These are phyloP conservation scores for Hylaeus volcanicus DNA, from an alignment of 1,140 invertebrate genomes.

Conservation along the genomic window DNA sequence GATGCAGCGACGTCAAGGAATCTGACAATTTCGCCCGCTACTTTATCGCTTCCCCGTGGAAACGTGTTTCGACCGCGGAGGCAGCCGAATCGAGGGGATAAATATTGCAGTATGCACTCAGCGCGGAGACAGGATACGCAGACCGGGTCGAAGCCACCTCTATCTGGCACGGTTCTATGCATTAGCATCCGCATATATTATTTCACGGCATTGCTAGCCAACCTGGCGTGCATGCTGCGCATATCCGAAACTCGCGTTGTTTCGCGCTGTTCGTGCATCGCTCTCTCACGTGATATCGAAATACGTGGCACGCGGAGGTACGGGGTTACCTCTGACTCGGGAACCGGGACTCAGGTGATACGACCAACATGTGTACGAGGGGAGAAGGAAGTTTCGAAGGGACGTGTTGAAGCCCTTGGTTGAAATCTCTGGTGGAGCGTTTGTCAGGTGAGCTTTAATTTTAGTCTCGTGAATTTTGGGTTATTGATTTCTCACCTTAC, in stretches of 20 bases:
- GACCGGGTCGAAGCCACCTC: constrained; percentile 22
- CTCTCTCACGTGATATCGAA: constrained; percentile 52
- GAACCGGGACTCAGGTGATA: constrained; percentile 15
- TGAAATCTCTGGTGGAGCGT: no score
- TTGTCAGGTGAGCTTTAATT: no score
- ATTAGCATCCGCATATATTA: constrained; percentile 77
- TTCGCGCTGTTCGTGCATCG: constrained; percentile 51
- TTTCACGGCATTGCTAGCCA: constrained; percentile 69
- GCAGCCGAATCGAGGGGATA: constrained; percentile 59
- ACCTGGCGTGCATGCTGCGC: constrained; percentile 54
- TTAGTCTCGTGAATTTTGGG: neutral
- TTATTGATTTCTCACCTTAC: no score
- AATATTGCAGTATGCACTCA: constrained; percentile 80
- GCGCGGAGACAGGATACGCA: constrained; percentile 72
- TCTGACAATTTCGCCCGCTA: constrained; percentile 47
- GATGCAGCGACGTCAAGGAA: constrained; percentile 32
- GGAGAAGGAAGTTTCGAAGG: neutral
- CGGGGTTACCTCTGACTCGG: constrained; percentile 14
- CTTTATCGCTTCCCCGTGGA: constrained; percentile 41
- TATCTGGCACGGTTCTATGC: constrained; percentile 65
- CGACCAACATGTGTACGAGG: neutral
- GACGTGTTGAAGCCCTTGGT: neutral
- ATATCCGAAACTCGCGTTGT: constrained; percentile 53
- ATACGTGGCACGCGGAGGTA: constrained; percentile 62
- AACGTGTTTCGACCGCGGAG: constrained; percentile 47